Percentiles rank a stretch among this genome's conserved stretches.
Evolutionary conservation across 2,113 vertebrate species (phyloP).

Genomic region (Semnopithecus entellus): DNA sequence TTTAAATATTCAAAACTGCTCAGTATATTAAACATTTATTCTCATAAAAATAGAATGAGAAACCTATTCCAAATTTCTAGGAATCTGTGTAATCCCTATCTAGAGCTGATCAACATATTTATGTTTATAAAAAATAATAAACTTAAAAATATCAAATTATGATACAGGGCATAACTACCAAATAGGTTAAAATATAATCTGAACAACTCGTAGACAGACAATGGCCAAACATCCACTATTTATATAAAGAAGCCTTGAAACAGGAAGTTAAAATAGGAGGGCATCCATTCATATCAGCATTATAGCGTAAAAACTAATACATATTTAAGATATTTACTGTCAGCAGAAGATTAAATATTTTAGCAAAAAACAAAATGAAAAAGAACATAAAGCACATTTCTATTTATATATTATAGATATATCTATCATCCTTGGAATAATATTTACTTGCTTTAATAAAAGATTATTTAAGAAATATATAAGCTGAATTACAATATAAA

Average conservation of each 20-base stretch:
- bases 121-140: background rate
- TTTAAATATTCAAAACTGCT: constrained; percentile 53
- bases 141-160: constrained; percentile 29
- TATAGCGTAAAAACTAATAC: background rate
- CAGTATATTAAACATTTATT: constrained; percentile 33
- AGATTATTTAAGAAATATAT: background rate
- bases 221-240: background rate
- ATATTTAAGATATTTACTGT: background rate
- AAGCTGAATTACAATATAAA: background rate
- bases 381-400: background rate
- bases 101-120: background rate
- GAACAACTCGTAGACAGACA: background rate
- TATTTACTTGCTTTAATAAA: constrained; percentile 15
- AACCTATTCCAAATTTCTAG: constrained; percentile 38
- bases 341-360: background rate
- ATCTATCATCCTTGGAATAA: background rate
- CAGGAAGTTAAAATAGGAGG: background rate
- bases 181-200: constrained; percentile 2
- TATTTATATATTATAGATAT: background rate
- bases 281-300: background rate
- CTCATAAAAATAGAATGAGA: constrained; percentile 22
- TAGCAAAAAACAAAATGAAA: background rate
- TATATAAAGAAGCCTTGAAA: background rate
- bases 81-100: background rate
- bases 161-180: background rate